phyloP scores from a whole-genome alignment of 2,888 invertebrate genomes.

The Andrena dorsata region DNA sequence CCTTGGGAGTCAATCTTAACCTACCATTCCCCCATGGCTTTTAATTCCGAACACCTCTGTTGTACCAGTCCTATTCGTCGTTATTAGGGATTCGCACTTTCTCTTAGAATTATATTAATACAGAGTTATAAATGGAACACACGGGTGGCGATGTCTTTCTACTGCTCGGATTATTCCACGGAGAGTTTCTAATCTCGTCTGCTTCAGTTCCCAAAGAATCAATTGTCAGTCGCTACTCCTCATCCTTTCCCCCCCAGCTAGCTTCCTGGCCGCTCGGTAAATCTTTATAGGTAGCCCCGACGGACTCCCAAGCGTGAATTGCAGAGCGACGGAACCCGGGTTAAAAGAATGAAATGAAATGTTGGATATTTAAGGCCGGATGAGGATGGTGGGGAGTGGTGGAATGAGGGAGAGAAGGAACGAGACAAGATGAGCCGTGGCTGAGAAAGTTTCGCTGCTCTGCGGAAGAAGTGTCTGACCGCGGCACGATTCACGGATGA shows the following conservation, averaged over 20 bases:
- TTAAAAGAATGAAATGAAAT: slow-evolving; percentile 51
- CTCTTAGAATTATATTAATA: neutral
- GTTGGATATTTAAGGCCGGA: slow-evolving; percentile 57
- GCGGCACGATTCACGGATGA: slow-evolving; percentile 80
- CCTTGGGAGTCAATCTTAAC: neutral
- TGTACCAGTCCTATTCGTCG: no score
- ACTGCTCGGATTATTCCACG: neutral
- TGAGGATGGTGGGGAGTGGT: neutral
- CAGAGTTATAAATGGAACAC: neutral
- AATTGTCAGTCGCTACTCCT: neutral
- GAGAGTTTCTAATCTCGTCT: neutral
- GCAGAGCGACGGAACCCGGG: slow-evolving; percentile 26
- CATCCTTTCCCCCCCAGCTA: neutral
- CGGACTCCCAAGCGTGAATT: slow-evolving; percentile 38
- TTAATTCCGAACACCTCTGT: neutral
- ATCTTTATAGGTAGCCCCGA: slow-evolving; percentile 28
- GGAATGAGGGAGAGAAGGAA: slow-evolving; percentile 23
- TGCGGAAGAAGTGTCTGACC: slow-evolving; percentile 76
- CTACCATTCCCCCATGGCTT: neutral
- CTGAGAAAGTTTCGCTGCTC: slow-evolving; percentile 65
- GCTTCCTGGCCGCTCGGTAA: neutral
- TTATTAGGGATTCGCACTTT: no score
- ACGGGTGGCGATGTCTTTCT: neutral
- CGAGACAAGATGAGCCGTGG: slow-evolving; percentile 54
- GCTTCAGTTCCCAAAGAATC: neutral